Percentiles rank a stretch among this genome's conserved stretches.
phyloP scores from a whole-genome alignment of 2,797 vertebrate genomes.

The Tamandua tetradactyla region DNA sequence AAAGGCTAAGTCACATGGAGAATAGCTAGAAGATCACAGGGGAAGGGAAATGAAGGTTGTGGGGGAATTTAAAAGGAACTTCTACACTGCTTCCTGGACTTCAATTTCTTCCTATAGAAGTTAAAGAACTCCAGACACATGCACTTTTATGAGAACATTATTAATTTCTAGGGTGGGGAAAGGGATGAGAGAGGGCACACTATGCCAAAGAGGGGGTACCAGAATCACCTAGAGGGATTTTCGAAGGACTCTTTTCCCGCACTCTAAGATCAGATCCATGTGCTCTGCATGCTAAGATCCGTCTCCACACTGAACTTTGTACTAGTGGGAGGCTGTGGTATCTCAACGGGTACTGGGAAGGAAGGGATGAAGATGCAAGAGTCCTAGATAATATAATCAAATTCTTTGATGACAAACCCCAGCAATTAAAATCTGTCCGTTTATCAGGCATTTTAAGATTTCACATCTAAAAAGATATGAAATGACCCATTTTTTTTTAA shows the following conservation, averaged over 20 bases:
- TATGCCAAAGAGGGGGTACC: background rate
- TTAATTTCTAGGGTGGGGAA: background rate
- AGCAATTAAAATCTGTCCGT: background rate
- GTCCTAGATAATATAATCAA: background rate
- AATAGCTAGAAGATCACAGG: background rate
- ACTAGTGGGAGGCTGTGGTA: background rate
- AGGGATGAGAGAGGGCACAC: background rate
- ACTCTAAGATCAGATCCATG: background rate
- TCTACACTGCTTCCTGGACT: background rate
- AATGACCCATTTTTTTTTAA: conserved; percentile 59
- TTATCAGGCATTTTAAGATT: conserved; percentile 37
- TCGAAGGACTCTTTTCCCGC: background rate
- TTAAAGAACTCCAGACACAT: conserved; percentile 3
- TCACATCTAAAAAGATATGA: background rate
- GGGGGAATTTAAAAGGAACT: background rate
- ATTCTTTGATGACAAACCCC: background rate
- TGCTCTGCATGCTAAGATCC: background rate
- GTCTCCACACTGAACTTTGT: background rate
- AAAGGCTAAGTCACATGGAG: background rate
- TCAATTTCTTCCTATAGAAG: background rate
- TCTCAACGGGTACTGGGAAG: background rate
- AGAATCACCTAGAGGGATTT: background rate
- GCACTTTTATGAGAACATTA: background rate
- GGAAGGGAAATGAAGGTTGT: background rate
- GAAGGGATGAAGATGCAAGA: background rate